phyloP scores from a whole-genome alignment of 2,113 vertebrate species.

The Takifugu bimaculatus region DNA sequence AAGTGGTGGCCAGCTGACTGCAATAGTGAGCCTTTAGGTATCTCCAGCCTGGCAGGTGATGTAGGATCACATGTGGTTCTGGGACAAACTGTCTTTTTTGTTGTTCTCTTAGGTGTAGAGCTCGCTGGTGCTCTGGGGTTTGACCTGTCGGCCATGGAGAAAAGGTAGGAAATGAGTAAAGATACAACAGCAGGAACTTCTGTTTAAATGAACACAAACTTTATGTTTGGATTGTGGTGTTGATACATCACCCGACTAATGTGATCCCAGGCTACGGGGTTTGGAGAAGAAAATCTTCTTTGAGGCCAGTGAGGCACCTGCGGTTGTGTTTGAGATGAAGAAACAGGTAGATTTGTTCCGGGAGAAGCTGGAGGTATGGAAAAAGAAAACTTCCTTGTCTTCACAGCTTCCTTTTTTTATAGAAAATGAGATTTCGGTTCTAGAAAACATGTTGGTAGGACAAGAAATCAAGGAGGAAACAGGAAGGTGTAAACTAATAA shows the following conservation, averaged over 20 bases:
- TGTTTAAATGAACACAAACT: background rate
- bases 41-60: slow-evolving; percentile 4
- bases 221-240: background rate
- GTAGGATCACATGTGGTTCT: background rate
- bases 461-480: no score
- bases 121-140: slow-evolving; percentile 69
- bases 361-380: slow-evolving; percentile 75
- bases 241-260: background rate
- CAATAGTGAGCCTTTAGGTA: slow-evolving; percentile 75
- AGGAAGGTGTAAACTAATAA: no score
- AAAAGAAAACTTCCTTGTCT: background rate
- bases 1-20: slow-evolving; percentile 77
- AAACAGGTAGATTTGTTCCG: slow-evolving; percentile 77
- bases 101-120: slow-evolving; percentile 55
- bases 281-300: slow-evolving; percentile 76
- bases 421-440: background rate
- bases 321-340: slow-evolving; percentile 75
- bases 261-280: slow-evolving; percentile 64
- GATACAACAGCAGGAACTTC: background rate
- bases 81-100: background rate
- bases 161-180: slow-evolving; percentile 60
- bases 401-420: background rate
- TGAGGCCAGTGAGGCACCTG: slow-evolving; percentile 67
- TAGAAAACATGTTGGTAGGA: no score
- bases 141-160: slow-evolving; percentile 77